phyloP scores from a whole-genome alignment of 2,888 invertebrate species.

The Odontocolon sp. region DNA sequence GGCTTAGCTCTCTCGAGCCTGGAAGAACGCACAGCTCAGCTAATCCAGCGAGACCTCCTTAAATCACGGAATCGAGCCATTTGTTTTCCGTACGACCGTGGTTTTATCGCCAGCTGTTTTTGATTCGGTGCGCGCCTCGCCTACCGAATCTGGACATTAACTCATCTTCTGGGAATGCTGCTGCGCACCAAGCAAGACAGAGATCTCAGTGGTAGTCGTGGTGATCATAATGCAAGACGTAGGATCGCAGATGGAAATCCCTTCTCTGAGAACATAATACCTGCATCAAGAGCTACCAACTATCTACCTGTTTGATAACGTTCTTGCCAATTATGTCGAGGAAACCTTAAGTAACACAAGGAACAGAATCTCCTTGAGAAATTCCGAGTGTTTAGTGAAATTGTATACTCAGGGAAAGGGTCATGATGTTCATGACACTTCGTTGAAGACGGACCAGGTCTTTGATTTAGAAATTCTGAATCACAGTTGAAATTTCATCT shows the following conservation, averaged over 20 bases:
- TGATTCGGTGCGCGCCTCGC: constrained; percentile 54
- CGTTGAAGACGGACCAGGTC: too few species aligned
- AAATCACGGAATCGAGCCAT: constrained; percentile 60
- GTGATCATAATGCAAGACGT: constrained; percentile 51
- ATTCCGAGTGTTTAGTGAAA: constrained; percentile 10
- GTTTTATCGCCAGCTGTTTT: constrained; percentile 62
- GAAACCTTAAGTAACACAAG: neutral
- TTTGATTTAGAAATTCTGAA: too few species aligned
- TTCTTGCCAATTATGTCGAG: constrained; percentile 12
- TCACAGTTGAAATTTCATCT: too few species aligned
- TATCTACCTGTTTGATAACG: constrained; percentile 24
- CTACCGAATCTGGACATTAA: constrained; percentile 40
- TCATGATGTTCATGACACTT: too few species aligned
- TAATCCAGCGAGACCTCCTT: constrained; percentile 51
- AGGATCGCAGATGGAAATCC: constrained; percentile 54
- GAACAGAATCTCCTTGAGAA: neutral
- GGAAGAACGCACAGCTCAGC: constrained; percentile 13
- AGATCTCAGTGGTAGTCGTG: constrained; percentile 11
- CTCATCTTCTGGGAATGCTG: constrained; percentile 52
- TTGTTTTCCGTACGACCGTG: constrained; percentile 49
- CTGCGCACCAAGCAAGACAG: constrained; percentile 21
- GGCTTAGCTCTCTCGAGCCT: neutral
- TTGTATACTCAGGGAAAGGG: too few species aligned
- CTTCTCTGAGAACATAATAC: constrained; percentile 46
- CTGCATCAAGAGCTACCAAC: constrained; percentile 11